A percentile compares a stretch with the other conserved stretches of the same genome.
phyloP scores from a whole-genome alignment of 1,140 invertebrate species.

The Drosophila nikananu region DNA sequence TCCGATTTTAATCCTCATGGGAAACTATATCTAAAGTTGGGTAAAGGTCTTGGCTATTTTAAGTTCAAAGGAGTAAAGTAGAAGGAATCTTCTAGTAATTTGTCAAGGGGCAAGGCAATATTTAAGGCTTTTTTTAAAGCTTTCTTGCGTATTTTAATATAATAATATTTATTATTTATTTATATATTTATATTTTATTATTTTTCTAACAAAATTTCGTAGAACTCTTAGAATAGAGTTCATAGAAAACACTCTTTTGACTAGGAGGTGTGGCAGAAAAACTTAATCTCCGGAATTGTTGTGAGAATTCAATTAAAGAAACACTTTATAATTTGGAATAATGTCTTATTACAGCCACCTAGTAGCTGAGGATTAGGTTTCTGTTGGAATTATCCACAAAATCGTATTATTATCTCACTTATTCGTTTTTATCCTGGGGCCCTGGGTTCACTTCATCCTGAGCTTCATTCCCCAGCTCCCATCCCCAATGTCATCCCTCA shows the following conservation, averaged over 20 bases:
- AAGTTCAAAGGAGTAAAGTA: background rate
- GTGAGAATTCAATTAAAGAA: background rate
- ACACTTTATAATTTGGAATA: background rate
- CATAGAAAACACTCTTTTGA: background rate
- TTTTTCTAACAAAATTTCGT: too few species aligned
- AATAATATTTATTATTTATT: background rate
- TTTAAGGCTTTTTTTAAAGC: background rate
- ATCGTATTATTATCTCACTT: constrained; percentile 17
- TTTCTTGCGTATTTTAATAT: background rate
- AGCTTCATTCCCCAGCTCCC: background rate
- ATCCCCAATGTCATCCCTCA: background rate
- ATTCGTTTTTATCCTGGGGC: constrained; percentile 8
- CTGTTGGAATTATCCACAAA: constrained; percentile 4
- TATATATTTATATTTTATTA: too few species aligned
- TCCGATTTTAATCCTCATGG: background rate
- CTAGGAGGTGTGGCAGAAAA: background rate
- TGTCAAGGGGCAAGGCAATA: background rate
- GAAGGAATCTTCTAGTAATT: background rate
- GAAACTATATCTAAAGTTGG: background rate
- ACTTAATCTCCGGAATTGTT: background rate
- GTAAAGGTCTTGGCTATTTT: background rate
- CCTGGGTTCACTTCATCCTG: background rate
- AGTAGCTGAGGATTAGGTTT: background rate
- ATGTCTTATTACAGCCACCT: background rate
- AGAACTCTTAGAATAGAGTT: too few species aligned